phyloP scores from a whole-genome alignment of 1,140 invertebrate species.

The Tachypleus tridentatus region DNA sequence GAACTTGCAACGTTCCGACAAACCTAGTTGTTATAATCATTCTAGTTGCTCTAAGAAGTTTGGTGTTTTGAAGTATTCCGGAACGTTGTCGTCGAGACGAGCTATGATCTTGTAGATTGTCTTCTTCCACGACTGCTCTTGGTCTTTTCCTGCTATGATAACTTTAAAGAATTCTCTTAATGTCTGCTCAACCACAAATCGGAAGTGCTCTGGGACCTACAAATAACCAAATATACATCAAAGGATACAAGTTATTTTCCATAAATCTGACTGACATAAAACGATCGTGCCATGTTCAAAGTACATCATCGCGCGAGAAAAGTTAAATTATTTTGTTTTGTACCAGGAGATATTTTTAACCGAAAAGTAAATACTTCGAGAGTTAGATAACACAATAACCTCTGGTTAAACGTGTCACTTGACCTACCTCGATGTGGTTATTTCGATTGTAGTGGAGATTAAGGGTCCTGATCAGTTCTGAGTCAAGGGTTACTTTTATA shows the following conservation, averaged over 20 bases:
- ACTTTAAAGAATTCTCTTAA: slow-evolving; percentile 97
- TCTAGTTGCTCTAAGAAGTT: slow-evolving; percentile 98
- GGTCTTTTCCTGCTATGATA: slow-evolving; percentile 86
- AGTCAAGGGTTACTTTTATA: slow-evolving; percentile 82
- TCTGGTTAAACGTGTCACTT: too few relatives aligned
- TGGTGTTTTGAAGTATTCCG: slow-evolving; percentile 98
- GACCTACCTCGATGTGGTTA: slow-evolving; percentile 95
- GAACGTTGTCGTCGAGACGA: slow-evolving; percentile 92
- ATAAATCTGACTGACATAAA: neutral
- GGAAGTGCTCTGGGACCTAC: slow-evolving; percentile 94
- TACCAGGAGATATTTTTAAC: neutral
- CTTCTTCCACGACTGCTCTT: slow-evolving; percentile 99
- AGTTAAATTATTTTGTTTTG: neutral
- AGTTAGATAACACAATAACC: too few relatives aligned
- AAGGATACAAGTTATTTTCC: neutral
- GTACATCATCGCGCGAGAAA: neutral
- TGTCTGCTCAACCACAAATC: slow-evolving; percentile 91
- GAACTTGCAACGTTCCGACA: too few relatives aligned
- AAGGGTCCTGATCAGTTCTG: slow-evolving; percentile 92
- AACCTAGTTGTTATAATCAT: slow-evolving; percentile 33
- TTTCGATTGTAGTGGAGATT: slow-evolving; percentile 99
- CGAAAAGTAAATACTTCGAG: too few relatives aligned
- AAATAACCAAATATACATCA: neutral
- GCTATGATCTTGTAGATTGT: slow-evolving; percentile 99
- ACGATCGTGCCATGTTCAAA: neutral